Conservation (phyloP, 2,797 vertebrate genomes). For the Sternotherus odoratus region DNA sequence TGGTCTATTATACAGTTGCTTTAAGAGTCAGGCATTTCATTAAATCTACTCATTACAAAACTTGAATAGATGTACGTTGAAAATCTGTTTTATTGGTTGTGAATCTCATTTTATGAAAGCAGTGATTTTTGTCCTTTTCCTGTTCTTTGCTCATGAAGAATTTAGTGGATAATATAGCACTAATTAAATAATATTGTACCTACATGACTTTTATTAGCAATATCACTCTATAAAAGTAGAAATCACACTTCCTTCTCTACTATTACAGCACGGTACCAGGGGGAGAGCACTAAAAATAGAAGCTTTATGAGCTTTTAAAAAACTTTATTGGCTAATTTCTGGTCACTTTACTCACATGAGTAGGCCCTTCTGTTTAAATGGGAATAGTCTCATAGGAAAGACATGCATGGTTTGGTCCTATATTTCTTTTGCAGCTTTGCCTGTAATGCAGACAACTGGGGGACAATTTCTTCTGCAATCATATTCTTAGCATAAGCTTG, state of each 20-base stretch:
- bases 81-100: conserved; percentile 3
- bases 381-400: background rate
- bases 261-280: background rate
- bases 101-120: background rate
- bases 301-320: background rate
- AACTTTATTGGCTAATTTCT: background rate
- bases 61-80: background rate
- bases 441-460: background rate
- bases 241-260: background rate
- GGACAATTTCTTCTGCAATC: background rate
- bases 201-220: background rate
- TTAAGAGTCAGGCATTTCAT: background rate
- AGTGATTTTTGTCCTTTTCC: background rate
- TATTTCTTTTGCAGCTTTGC: background rate
- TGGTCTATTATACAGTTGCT: background rate
- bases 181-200: background rate
- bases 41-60: conserved; percentile 6
- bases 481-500: background rate
- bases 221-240: background rate
- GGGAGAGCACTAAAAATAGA: background rate
- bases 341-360: background rate
- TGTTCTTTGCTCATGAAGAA: background rate
- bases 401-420: fast-evolving
- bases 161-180: background rate
- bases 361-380: background rate